phyloP scores from a whole-genome alignment of 2,797 vertebrate species.

The Manis pentadactyla region DNA sequence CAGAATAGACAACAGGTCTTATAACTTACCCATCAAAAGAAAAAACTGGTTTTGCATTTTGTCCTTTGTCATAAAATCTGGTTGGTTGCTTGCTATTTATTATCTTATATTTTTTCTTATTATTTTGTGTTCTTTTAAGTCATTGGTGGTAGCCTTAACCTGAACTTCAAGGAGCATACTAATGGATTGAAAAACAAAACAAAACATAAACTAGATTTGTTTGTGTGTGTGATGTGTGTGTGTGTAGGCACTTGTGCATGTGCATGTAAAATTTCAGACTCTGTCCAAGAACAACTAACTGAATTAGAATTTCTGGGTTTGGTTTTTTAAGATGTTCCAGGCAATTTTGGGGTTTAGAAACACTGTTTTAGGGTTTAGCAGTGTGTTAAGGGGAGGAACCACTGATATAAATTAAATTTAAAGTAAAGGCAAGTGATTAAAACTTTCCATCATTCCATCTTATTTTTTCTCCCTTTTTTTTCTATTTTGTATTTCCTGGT shows the following conservation, averaged over 20 bases:
- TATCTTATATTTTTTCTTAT: conserved; percentile 4
- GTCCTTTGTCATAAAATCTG: not conserved
- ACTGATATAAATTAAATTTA: conserved; percentile 26
- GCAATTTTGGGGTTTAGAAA: conserved; percentile 27
- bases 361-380: not conserved
- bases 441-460: not conserved
- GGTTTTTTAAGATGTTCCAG: not conserved
- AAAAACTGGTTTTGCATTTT: conserved; percentile 27
- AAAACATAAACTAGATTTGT: not conserved
- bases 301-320: not conserved
- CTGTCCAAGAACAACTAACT: not conserved
- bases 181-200: not conserved
- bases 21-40: conserved; percentile 42
- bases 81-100: not conserved
- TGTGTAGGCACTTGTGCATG: not conserved
- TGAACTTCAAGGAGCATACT: conserved; percentile 13
- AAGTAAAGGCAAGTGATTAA: conserved; percentile 19
- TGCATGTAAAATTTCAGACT: conserved; percentile 10
- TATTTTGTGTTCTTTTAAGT: not conserved
- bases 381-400: not conserved
- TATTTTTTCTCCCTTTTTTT: not conserved
- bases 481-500: not conserved
- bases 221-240: not conserved
- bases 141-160: not conserved
- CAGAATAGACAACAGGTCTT: conserved; percentile 16